Percentiles rank a stretch among this genome's conserved stretches.
Evolutionary conservation across 1,140 invertebrate species (phyloP).

Genomic region (Nomia melanderi): DNA sequence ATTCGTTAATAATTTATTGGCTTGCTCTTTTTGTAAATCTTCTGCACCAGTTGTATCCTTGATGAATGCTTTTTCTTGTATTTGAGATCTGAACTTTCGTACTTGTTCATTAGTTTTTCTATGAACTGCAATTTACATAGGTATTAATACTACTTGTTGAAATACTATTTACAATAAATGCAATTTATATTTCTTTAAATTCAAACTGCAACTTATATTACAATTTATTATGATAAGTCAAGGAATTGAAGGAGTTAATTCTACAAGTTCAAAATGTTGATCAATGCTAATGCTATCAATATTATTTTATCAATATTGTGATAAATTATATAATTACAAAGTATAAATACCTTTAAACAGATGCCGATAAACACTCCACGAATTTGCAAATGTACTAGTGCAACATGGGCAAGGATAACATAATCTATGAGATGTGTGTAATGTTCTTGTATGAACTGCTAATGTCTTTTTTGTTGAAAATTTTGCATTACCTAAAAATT

Average conservation of each 20-base stretch:
- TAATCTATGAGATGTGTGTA: constrained; percentile 84
- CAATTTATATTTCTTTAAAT: too few relatives aligned
- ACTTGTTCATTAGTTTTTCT: constrained; percentile 84
- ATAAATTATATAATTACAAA: too few relatives aligned
- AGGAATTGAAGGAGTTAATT: too few relatives aligned
- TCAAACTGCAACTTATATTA: too few relatives aligned
- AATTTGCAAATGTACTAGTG: constrained; percentile 85
- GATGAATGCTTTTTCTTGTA: constrained; percentile 83
- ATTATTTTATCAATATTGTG: too few relatives aligned
- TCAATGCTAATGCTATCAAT: too few relatives aligned
- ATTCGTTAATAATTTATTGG: not conserved
- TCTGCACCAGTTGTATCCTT: constrained; percentile 76
- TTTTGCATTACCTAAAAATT: constrained; percentile 82
- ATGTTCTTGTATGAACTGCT: constrained; percentile 85
- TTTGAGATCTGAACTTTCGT: constrained; percentile 82
- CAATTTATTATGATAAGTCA: too few relatives aligned
- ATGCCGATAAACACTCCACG: constrained; percentile 88
- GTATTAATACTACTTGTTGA: constrained; percentile 17
- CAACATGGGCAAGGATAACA: constrained; percentile 87
- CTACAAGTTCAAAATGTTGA: too few relatives aligned
- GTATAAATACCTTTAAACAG: constrained; percentile 83
- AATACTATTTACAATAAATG: too few relatives aligned
- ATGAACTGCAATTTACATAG: constrained; percentile 67
- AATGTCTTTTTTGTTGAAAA: constrained; percentile 87
- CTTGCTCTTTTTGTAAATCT: constrained; percentile 47